These are phyloP conservation scores for Acanthurus tractus DNA, from an alignment of 2,797 vertebrate genomes.

Conservation along the genomic window DNA sequence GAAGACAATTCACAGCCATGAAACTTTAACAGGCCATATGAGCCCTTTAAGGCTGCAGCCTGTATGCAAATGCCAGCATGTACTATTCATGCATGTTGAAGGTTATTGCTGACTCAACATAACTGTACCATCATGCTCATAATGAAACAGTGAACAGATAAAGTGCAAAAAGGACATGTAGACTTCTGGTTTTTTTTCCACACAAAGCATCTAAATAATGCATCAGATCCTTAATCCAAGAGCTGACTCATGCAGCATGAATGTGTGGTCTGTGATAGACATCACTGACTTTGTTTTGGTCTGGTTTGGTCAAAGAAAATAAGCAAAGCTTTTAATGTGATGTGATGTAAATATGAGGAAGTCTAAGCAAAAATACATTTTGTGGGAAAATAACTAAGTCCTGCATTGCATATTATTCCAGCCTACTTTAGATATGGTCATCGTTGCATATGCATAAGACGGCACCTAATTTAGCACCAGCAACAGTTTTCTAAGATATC, in stretches of 20 bases:
- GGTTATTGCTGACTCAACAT: background rate
- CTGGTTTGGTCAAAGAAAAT: too few species aligned
- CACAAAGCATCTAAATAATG: background rate
- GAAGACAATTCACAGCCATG: conserved; percentile 32
- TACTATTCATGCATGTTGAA: background rate
- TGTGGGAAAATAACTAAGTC: background rate
- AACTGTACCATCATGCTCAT: background rate
- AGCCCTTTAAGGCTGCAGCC: conserved; percentile 8
- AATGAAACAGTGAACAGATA: conserved; percentile 1
- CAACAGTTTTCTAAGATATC: background rate
- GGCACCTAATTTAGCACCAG: background rate
- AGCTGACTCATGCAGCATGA: background rate
- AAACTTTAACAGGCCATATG: background rate
- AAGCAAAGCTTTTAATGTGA: background rate
- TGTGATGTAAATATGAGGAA: background rate
- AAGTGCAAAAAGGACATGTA: background rate
- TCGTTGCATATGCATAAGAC: background rate
- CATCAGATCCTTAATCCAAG: background rate
- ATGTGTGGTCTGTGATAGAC: background rate
- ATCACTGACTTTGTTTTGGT: too few species aligned
- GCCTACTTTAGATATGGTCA: background rate
- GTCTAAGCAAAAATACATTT: background rate
- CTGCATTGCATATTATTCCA: background rate
- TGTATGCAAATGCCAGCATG: background rate
- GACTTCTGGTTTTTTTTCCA: background rate